phyloP scores from a whole-genome alignment of 1,140 invertebrate species.

The Phenacoccus solenopsis region DNA sequence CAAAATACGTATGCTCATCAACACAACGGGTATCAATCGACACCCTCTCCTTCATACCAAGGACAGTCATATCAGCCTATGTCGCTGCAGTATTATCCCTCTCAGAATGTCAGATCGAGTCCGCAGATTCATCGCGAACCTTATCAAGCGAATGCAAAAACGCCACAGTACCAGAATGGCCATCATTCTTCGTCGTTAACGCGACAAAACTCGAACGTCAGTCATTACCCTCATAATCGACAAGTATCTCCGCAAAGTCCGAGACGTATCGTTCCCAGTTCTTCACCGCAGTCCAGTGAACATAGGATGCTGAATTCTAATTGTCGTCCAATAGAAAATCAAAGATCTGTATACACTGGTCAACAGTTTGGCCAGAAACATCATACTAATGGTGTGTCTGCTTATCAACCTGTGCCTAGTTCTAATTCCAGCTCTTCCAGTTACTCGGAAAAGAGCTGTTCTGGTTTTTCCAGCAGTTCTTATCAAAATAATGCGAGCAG shows the following conservation, averaged over 20 bases:
- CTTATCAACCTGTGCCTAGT: neutral
- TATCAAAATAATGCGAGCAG: neutral
- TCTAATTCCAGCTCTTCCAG: neutral
- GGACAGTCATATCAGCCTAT: neutral
- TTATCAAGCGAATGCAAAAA: neutral
- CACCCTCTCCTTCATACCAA: neutral
- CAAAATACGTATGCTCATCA: neutral
- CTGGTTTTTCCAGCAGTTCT: neutral
- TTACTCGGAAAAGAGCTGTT: neutral
- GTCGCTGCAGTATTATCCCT: neutral
- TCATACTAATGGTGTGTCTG: neutral
- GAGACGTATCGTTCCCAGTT: neutral
- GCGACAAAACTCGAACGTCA: neutral
- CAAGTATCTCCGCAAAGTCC: constrained; percentile 13
- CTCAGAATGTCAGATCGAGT: constrained; percentile 6
- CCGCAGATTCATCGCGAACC: neutral
- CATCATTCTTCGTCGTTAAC: neutral
- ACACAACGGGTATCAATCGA: neutral
- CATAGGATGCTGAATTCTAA: neutral
- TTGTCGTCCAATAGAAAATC: neutral
- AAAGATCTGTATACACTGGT: neutral
- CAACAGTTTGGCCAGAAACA: constrained; percentile 6
- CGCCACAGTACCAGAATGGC: neutral
- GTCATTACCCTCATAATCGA: neutral
- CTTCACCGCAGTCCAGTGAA: constrained; percentile 4